Evolutionary conservation across 2,888 invertebrate genomes (phyloP).

Genomic region (Drosophila ustulata): DNA sequence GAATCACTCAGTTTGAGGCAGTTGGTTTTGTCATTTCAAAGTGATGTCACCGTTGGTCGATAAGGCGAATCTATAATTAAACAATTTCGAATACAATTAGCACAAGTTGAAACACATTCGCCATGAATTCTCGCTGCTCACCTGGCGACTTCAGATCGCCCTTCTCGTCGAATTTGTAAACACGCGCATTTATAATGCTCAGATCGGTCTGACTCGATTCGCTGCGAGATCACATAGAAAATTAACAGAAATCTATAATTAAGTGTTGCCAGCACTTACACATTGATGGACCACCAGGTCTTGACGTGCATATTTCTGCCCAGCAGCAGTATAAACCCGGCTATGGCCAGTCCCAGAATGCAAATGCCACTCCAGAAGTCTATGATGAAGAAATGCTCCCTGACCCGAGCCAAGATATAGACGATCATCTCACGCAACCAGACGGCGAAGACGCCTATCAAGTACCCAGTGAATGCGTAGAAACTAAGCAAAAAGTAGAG

Average conservation of each 20-base stretch:
- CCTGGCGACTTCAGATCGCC: conserved; percentile 66
- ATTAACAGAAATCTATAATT: too few species aligned
- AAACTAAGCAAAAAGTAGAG: conserved; percentile 51
- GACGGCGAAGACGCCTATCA: conserved; percentile 69
- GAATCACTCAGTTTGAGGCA: conserved; percentile 27
- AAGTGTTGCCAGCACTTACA: conserved; percentile 55
- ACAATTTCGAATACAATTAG: conserved; percentile 6
- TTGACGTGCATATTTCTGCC: conserved; percentile 75
- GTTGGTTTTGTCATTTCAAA: conserved; percentile 39
- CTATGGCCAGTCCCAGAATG: conserved; percentile 70
- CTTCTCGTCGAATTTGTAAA: conserved; percentile 72
- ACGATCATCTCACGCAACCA: conserved; percentile 81
- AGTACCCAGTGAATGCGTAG: conserved; percentile 69
- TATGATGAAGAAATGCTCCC: conserved; percentile 78
- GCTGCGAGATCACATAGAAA: conserved; percentile 20
- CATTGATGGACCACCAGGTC: conserved; percentile 78
- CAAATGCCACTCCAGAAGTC: conserved; percentile 82
- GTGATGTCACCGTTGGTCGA: conserved; percentile 69
- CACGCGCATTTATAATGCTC: conserved; percentile 71
- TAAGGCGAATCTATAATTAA: conserved; percentile 63
- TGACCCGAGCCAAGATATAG: conserved; percentile 67
- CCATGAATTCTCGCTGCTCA: conserved; percentile 12
- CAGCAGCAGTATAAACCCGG: conserved; percentile 73
- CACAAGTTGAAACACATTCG: background rate
- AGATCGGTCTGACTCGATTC: conserved; percentile 71